Evolutionary conservation across 2,113 vertebrate species (phyloP).

Genomic region (Oxygymnocypris stewartii): DNA sequence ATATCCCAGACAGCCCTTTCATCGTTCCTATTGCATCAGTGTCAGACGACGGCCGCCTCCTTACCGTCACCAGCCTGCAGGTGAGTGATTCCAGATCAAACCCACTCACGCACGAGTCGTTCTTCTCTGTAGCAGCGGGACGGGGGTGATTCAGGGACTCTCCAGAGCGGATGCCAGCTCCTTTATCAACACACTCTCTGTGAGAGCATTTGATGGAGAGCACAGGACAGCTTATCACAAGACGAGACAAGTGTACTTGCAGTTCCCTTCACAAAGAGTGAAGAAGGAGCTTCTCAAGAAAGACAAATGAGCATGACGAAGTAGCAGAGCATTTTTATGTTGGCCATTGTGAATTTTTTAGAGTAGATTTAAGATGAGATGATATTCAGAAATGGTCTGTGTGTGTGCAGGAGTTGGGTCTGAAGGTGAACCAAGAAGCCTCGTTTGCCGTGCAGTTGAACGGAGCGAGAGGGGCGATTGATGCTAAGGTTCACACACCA

Average conservation of each 20-base stretch:
- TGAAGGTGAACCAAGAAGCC: constrained; percentile 89
- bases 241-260: constrained; percentile 12
- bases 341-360: neutral
- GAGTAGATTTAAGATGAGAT: neutral
- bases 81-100: constrained; percentile 63
- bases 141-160: neutral
- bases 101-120: neutral
- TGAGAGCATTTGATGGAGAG: constrained; percentile 22
- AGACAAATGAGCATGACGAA: neutral
- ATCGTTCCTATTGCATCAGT: constrained; percentile 87
- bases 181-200: constrained; percentile 20
- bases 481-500: constrained; percentile 89
- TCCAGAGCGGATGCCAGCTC: neutral
- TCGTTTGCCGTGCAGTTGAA: constrained; percentile 93
- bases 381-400: neutral
- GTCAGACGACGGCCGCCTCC: constrained; percentile 86
- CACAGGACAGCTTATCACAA: constrained; percentile 14
- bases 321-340: constrained; percentile 8
- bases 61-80: constrained; percentile 93
- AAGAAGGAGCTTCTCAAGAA: constrained; percentile 2
- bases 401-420: constrained; percentile 80
- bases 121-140: neutral
- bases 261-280: neutral
- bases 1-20: constrained; percentile 95
- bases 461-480: constrained; percentile 84